Conservation (phyloP, 2,113 vertebrate genomes). For the Dendrocopos noguchii region DNA sequence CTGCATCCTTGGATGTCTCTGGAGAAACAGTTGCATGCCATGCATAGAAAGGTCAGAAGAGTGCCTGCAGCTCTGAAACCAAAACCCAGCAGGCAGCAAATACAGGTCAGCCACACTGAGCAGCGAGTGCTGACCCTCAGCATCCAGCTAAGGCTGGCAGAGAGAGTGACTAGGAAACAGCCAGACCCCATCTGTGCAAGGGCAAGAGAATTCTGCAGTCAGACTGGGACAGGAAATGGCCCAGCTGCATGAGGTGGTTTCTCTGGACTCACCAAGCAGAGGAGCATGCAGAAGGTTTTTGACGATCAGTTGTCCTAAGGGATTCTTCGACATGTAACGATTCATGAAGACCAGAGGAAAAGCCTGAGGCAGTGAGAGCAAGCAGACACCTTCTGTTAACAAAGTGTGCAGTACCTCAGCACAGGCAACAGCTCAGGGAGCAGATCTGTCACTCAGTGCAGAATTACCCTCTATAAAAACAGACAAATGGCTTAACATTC, state of each 20-base stretch:
- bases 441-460: background rate
- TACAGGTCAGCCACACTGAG: accelerated
- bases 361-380: conserved; percentile 53
- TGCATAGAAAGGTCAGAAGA: background rate
- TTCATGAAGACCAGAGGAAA: conserved; percentile 29
- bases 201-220: background rate
- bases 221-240: background rate
- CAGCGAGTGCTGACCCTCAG: background rate
- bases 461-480: background rate
- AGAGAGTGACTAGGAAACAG: background rate
- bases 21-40: background rate
- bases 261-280: conserved; percentile 63
- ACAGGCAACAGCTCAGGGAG: background rate
- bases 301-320: background rate
- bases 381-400: background rate
- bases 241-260: accelerated
- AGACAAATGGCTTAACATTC: background rate
- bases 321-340: background rate
- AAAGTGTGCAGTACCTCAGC: background rate
- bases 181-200: background rate
- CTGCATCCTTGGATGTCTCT: background rate
- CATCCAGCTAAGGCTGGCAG: background rate
- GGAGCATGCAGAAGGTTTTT: conserved; percentile 51
- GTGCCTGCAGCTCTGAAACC: background rate
- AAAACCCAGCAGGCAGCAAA: background rate